Conservation (phyloP, 2,888 invertebrate species). For the Ernsta delagoae region DNA sequence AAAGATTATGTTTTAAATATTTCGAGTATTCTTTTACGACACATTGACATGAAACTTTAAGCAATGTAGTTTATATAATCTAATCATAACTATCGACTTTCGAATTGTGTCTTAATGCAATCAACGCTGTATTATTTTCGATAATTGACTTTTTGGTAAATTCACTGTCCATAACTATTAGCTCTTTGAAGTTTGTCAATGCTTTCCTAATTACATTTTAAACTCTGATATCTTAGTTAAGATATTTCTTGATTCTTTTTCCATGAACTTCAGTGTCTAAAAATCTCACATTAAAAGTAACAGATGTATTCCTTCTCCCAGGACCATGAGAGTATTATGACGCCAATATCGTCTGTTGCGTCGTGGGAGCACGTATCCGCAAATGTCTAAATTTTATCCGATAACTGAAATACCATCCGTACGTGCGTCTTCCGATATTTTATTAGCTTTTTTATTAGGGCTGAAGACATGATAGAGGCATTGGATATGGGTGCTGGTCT, state of each 20-base stretch:
- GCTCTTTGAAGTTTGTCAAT: too few relatives aligned
- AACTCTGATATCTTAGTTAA: too few relatives aligned
- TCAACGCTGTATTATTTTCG: too few relatives aligned
- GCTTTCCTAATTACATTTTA: too few relatives aligned
- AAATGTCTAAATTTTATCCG: conserved; percentile 70
- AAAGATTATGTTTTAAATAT: too few relatives aligned
- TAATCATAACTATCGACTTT: too few relatives aligned
- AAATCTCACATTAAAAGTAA: background rate
- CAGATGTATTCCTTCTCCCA: background rate
- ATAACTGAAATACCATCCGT: conserved; percentile 63
- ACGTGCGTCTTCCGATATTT: conserved; percentile 56
- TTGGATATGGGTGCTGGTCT: conserved; percentile 5
- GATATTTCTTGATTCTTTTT: background rate
- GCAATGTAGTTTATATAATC: too few relatives aligned
- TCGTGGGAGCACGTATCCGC: conserved; percentile 54
- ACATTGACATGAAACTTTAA: too few relatives aligned
- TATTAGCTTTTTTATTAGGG: conserved; percentile 49
- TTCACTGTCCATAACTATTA: too few relatives aligned
- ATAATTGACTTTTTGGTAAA: too few relatives aligned
- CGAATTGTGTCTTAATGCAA: too few relatives aligned
- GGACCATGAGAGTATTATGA: conserved; percentile 13
- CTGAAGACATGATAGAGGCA: conserved; percentile 16
- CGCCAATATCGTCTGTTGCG: conserved; percentile 10
- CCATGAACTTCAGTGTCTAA: background rate
- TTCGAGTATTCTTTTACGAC: too few relatives aligned